Evolutionary conservation across 2,113 vertebrate species (phyloP), one percentile per base, ranked within the genome.

Genomic region (Aspidoscelis tigris): DNA sequence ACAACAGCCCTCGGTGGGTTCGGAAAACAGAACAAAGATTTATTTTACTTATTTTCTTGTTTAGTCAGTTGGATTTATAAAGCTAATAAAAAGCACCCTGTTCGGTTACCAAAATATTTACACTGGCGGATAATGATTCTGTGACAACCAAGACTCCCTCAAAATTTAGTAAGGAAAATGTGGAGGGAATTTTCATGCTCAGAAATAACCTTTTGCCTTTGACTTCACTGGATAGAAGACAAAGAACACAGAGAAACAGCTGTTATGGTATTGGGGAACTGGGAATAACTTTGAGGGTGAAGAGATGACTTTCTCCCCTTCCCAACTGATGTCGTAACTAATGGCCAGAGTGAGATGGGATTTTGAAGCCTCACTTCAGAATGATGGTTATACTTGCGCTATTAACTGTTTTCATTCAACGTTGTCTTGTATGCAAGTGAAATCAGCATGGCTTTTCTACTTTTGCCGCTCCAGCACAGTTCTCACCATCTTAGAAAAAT

Each of bases 91-190:
- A 79, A 84, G n/a, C 58, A 66, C 43, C 58, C 55, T 64, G 43
- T 74, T 85, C 66, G 21, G 55, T 79, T 74, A 84, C 26, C 83
- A 79, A 78, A 84, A 79, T 84, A 84, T 79, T 79, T 85, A 79
- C 65, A 26, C 58, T 74, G 69, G 26, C n/a, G 50, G 69, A 73
- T 79, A 78, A n/a, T 55, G n/a, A 76, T 12, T 76, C 74, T 76
- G 47, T 50, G n/a, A 53, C 64, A 76, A 53, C 76, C 69, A 78
- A 79, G 55, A 16, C 69, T 65, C 11, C 58, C 50, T 84, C 64
- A 39, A 61, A 76, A 68, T 68, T 61, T 73, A 73, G 69, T 44
- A 72, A 72, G 55, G 44, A 84, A 3, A 76, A 7, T 1, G 11
- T 26, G 21, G 24, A 66, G 50, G 43, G 43, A 73, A 84, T 65